phyloP scores from a whole-genome alignment of 2,888 invertebrate species.

The Drosophila aldrichi region DNA sequence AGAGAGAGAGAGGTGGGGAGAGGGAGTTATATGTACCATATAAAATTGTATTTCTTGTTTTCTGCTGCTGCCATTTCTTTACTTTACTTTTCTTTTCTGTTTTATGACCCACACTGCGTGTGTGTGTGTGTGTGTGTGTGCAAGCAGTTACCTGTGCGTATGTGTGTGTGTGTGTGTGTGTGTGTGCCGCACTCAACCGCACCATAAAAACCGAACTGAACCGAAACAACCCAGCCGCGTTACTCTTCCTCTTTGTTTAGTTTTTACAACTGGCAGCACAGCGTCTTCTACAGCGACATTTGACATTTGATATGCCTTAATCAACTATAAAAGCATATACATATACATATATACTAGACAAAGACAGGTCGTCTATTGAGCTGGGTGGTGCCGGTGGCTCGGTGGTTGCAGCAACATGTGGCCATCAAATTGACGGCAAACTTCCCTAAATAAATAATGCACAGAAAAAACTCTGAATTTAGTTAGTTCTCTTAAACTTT shows the following conservation, averaged over 20 bases:
- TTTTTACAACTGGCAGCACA: constrained; percentile 68
- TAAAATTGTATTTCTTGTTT: constrained; percentile 47
- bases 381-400: neutral
- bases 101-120: constrained; percentile 32
- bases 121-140: constrained; percentile 7
- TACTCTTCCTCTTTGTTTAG: constrained; percentile 50
- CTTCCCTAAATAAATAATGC: constrained; percentile 57
- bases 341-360: constrained; percentile 37
- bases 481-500: neutral
- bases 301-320: constrained; percentile 81
- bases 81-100: constrained; percentile 34
- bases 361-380: constrained; percentile 23
- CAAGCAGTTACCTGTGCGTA: constrained; percentile 34
- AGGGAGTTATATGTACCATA: constrained; percentile 36
- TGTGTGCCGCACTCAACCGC: constrained; percentile 48
- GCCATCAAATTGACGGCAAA: constrained; percentile 59
- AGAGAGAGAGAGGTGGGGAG: neutral
- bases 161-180: constrained; percentile 12
- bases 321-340: constrained; percentile 74
- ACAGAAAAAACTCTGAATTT: constrained; percentile 21
- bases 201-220: constrained; percentile 54
- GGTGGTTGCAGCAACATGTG: constrained; percentile 69
- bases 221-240: constrained; percentile 21
- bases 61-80: constrained; percentile 21
- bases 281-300: constrained; percentile 70